phyloP scores from a whole-genome alignment of 2,113 vertebrate genomes.

The Rallus limicola region DNA sequence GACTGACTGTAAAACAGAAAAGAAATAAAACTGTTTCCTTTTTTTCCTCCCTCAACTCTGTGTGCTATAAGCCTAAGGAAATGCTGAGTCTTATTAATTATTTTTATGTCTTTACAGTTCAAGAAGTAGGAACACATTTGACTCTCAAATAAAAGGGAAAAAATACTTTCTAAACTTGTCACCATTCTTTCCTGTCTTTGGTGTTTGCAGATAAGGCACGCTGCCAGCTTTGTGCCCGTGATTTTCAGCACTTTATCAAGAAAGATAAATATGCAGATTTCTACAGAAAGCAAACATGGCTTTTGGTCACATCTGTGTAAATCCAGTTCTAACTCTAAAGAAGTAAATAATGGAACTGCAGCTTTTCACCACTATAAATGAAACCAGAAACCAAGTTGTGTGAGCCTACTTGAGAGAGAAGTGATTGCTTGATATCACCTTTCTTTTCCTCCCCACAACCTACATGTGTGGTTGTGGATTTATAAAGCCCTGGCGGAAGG shows the following conservation, averaged over 20 bases:
- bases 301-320: not conserved
- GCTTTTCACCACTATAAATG: not conserved
- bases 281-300: not conserved
- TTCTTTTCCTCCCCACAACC: not conserved
- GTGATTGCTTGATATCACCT: not conserved
- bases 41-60: not conserved
- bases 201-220: not conserved
- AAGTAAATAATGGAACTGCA: not conserved
- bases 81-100: not conserved
- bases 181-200: not conserved
- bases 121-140: not conserved
- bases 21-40: not conserved
- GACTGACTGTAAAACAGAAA: conserved; percentile 6
- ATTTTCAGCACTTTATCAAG: not conserved
- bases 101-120: not conserved
- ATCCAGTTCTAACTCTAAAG: not conserved
- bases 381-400: not conserved
- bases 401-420: not conserved
- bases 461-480: not conserved
- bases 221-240: not conserved
- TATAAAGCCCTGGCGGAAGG: not conserved
- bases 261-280: conserved; percentile 8
- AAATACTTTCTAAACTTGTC: not conserved
- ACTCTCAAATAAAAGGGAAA: not conserved
- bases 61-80: not conserved